A percentile compares a stretch with the other conserved stretches of the same genome.
These are phyloP conservation scores for Phoxinus dragarum DNA, from an alignment of 2,797 vertebrate genomes.

Conservation along the genomic window DNA sequence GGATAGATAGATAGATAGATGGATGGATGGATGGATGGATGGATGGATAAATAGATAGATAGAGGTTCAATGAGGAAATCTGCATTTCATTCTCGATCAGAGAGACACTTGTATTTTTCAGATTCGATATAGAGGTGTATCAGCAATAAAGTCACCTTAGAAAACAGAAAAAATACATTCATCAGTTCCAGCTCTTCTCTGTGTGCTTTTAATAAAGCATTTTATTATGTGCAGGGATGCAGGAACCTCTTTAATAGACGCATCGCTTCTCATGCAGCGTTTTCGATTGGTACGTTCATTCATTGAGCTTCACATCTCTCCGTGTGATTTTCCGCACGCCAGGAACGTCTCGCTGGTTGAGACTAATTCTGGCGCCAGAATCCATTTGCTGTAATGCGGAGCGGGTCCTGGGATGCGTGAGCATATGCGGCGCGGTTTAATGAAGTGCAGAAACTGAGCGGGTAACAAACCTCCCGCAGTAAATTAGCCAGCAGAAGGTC, in stretches of 20 bases:
- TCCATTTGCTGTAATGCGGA: slow-evolving; percentile 27
- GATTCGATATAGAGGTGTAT: neutral
- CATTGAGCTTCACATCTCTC: neutral
- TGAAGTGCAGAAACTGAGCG: slow-evolving; percentile 39
- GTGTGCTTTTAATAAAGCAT: neutral
- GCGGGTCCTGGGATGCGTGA: slow-evolving; percentile 4
- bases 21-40: accelerated
- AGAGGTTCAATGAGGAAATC: neutral
- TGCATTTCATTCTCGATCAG: neutral
- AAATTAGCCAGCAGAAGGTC: slow-evolving; percentile 28
- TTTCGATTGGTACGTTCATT: neutral
- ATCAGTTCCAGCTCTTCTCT: neutral
- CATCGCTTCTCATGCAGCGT: neutral
- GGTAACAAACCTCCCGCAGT: slow-evolving; percentile 34
- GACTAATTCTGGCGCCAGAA: slow-evolving; percentile 28
- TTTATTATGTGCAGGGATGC: slow-evolving; percentile 20
- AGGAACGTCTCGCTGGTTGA: neutral
- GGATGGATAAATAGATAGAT: accelerated
- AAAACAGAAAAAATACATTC: neutral
- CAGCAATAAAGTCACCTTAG: neutral
- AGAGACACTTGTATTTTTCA: slow-evolving; percentile 6
- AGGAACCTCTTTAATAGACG: slow-evolving; percentile 10
- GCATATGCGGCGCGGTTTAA: slow-evolving; percentile 40
- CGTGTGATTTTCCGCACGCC: neutral
- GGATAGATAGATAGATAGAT: no score